Evolutionary conservation across 2,888 invertebrate species (phyloP), one percentile per base, ranked within the genome.

Genomic region (Caenorhabditis wallacei): DNA sequence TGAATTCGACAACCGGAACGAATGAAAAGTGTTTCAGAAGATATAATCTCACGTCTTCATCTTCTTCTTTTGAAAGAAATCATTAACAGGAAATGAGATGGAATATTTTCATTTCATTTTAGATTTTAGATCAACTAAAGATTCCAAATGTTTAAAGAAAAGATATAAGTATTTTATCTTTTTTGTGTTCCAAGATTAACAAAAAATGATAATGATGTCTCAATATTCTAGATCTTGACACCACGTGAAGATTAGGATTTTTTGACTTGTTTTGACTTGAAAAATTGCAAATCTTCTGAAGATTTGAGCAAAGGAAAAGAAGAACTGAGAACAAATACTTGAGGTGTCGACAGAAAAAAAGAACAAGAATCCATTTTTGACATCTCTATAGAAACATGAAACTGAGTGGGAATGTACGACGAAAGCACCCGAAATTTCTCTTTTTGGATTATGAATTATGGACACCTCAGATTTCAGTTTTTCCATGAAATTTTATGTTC

Each of bases 311-410:
- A 43, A 43, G 43, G n/a, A 61, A 40, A 61, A 43, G 40, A 11
- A 30, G 30, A 30, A 30, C 30, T 30, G 40, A 40, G 40, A 4
- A 40, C 40, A 40, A 40, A 43, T 51, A 20, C 20, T 51, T 20
- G 54, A 72, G 54, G 57, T 57, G 57, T 53, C 30, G 51, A 18
- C 40, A 18, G 54, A 72, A 35, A 54, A 46, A 30, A 53, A 22
- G 18, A 51, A 37, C n/a, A n/a, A n/a, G n/a, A n/a, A 48, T 54
- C 54, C 56, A 37, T 30, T 63, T 22, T 10, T 43, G 48, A 26
- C 22, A 75, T 75, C 75, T 75, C 75, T 75, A 75, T 75, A 75
- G 75, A 75, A 75, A 75, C 75, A 66, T 66, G 30, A 30, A 48
- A 48, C 46, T 13, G 66, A 53, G 64, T 48, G 66, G 37, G 24